phyloP scores from a whole-genome alignment of 2,888 invertebrate species.

The Eristalis intricaria region DNA sequence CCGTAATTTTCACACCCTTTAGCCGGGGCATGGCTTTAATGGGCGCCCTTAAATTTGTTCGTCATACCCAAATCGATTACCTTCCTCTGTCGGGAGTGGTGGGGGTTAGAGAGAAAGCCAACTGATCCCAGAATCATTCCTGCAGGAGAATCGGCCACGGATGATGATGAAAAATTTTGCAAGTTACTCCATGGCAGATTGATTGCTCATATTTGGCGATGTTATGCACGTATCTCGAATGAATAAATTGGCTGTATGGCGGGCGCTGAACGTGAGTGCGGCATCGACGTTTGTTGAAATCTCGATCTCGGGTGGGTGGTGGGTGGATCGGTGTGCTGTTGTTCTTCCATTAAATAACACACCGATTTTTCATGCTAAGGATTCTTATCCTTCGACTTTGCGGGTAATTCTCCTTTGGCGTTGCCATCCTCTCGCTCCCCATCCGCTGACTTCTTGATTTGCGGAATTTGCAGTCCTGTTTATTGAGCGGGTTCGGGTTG shows the following conservation, averaged over 20 bases:
- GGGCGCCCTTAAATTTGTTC: slow-evolving; percentile 25
- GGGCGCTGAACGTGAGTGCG: slow-evolving; percentile 24
- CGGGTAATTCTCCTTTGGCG: neutral
- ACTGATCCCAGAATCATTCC: neutral
- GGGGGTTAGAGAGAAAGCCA: neutral
- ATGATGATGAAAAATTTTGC: slow-evolving; percentile 47
- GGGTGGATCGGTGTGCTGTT: neutral
- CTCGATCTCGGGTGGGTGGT: neutral
- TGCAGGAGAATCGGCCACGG: neutral
- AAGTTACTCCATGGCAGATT: slow-evolving; percentile 53
- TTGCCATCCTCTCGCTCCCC: neutral
- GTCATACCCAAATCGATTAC: slow-evolving; percentile 47
- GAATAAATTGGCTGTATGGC: slow-evolving; percentile 50
- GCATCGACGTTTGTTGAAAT: slow-evolving; percentile 20
- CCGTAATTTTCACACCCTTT: slow-evolving; percentile 34
- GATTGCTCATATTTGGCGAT: slow-evolving; percentile 52
- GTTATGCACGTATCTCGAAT: slow-evolving; percentile 59
- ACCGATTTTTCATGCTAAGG: slow-evolving; percentile 39
- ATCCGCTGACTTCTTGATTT: neutral
- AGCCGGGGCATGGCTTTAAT: slow-evolving; percentile 20
- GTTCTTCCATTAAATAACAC: slow-evolving; percentile 26
- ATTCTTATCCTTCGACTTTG: slow-evolving; percentile 31
- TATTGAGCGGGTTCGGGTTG: neutral
- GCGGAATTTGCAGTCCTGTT: neutral
- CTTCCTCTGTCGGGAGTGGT: neutral